Percentiles rank a stretch among this genome's conserved stretches.
Conservation (phyloP, 2,113 vertebrate species). For the Thalassoma bifasciatum region DNA sequence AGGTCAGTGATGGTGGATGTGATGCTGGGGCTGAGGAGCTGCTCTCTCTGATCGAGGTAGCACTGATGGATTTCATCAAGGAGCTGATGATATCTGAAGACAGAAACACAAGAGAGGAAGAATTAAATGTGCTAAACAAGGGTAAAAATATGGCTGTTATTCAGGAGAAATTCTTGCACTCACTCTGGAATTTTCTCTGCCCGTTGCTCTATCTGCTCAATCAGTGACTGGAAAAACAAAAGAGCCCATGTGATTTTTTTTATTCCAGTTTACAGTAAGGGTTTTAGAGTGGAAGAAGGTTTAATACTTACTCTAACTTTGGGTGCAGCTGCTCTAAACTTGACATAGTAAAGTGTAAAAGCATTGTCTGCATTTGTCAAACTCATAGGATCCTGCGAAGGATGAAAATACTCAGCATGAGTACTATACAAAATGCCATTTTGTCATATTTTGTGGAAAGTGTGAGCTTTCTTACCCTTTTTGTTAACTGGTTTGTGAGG, state of each 20-base stretch:
- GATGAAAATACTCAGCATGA: no score
- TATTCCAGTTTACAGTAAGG: background rate
- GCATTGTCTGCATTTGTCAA: constrained; percentile 93
- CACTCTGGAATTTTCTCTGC: constrained; percentile 95
- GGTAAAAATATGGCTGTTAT: background rate
- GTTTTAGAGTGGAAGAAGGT: background rate
- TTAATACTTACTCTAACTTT: constrained; percentile 93
- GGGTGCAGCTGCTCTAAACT: constrained; percentile 95
- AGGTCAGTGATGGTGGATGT: constrained; percentile 94
- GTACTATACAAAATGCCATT: no score
- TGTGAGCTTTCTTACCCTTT: constrained; percentile 86
- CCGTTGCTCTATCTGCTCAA: constrained; percentile 96
- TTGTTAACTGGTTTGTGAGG: constrained; percentile 93
- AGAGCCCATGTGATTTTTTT: background rate
- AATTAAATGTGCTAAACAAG: background rate
- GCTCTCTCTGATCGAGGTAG: constrained; percentile 94
- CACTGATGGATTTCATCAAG: constrained; percentile 95
- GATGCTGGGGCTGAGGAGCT: constrained; percentile 93
- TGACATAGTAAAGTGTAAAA: constrained; percentile 97
- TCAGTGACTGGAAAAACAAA: constrained; percentile 85
- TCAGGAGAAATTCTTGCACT: constrained; percentile 74
- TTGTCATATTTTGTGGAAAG: background rate
- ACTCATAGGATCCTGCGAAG: constrained; percentile 88
- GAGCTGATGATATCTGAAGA: constrained; percentile 92
- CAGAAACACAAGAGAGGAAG: constrained; percentile 3